Evolutionary conservation across 1,140 invertebrate species (phyloP).

Genomic region (Bilobella aurantiaca): DNA sequence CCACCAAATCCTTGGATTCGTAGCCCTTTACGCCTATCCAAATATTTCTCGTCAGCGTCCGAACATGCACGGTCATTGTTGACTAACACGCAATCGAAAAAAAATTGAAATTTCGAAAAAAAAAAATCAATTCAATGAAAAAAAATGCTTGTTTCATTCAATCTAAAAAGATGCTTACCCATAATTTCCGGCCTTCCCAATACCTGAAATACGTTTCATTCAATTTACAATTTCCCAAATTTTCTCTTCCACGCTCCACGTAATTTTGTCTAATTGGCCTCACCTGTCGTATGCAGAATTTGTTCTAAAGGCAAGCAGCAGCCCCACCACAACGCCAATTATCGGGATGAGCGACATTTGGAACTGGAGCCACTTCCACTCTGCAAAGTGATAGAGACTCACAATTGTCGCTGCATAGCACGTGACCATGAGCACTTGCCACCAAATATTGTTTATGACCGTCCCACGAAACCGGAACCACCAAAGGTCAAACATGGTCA

Average conservation of each 20-base stretch:
- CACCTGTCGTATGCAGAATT: slow-evolving; percentile 32
- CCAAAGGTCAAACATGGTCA: not conserved
- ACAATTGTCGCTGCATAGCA: slow-evolving; percentile 22
- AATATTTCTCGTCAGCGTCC: not conserved
- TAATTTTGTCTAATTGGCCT: not conserved
- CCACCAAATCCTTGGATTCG: not conserved
- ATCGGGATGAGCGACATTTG: slow-evolving; percentile 26
- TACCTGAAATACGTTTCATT: too few relatives aligned
- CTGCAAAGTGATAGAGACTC: slow-evolving; percentile 25
- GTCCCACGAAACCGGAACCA: slow-evolving; percentile 4
- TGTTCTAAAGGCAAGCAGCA: slow-evolving; percentile 29
- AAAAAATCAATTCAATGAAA: too few relatives aligned
- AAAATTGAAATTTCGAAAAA: too few relatives aligned
- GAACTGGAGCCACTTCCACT: slow-evolving; percentile 26
- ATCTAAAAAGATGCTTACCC: not conserved
- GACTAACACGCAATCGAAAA: slow-evolving; percentile 4
- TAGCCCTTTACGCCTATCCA: not conserved
- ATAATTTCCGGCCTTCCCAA: slow-evolving; percentile 4
- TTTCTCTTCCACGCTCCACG: too few relatives aligned
- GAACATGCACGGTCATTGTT: not conserved
- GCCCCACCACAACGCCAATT: slow-evolving; percentile 29
- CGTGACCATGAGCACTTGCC: slow-evolving; percentile 21
- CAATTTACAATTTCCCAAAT: too few relatives aligned
- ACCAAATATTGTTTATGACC: slow-evolving; percentile 23
- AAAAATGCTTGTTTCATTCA: too few relatives aligned